These are phyloP conservation scores for Cephalopterus ornatus DNA, from an alignment of 2,113 vertebrate species.

Conservation along the genomic window DNA sequence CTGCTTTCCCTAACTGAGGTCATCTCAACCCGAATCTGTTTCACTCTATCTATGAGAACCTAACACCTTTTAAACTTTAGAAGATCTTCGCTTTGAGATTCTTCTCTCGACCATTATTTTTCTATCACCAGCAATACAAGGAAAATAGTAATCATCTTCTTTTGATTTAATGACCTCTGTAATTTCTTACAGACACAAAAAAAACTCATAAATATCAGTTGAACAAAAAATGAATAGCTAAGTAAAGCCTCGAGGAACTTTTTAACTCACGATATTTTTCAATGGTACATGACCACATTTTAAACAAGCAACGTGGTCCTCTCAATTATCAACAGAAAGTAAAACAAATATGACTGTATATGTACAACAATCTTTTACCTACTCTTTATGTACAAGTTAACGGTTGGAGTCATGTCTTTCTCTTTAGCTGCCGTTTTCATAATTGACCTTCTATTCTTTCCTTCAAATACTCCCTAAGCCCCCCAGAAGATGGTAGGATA, in stretches of 20 bases:
- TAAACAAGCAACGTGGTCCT: not conserved
- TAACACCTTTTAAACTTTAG: not conserved
- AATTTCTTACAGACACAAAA: slow-evolving; percentile 36
- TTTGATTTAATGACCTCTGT: not conserved
- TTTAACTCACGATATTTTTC: not conserved
- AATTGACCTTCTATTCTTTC: not conserved
- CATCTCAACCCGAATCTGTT: not conserved
- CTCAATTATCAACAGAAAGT: not conserved
- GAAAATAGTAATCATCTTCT: not conserved
- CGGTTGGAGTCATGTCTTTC: not conserved
- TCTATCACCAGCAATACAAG: not conserved
- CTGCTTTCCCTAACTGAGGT: not conserved
- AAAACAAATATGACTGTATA: not conserved
- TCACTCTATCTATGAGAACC: not conserved
- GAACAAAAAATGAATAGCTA: not conserved
- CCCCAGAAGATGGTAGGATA: not conserved
- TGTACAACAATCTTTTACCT: not conserved
- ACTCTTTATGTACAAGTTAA: not conserved
- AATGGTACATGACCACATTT: not conserved
- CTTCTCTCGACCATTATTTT: not conserved
- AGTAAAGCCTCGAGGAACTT: not conserved
- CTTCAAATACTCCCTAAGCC: not conserved
- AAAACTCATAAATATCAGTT: not conserved
- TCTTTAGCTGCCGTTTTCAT: not conserved
- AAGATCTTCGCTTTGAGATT: not conserved